Evolutionary conservation across 2,797 vertebrate species (phyloP).

Genomic region (Acanthurus lineatus): DNA sequence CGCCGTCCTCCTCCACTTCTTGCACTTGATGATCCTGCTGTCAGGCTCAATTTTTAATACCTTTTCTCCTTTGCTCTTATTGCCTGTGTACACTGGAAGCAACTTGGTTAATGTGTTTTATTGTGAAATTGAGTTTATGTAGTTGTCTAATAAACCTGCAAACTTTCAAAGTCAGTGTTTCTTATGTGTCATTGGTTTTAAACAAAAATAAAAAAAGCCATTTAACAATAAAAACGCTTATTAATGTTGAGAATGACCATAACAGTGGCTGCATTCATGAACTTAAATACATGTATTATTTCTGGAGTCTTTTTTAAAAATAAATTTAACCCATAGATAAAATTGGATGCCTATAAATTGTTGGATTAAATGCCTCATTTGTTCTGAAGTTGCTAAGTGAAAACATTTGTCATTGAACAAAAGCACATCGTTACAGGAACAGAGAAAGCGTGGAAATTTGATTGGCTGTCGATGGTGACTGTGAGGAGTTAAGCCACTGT

Average conservation of each 20-base stretch:
- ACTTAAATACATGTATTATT: neutral
- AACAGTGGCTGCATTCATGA: neutral
- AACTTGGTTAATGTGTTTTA: neutral
- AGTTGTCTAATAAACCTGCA: neutral
- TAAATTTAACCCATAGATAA: neutral
- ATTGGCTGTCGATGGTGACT: neutral
- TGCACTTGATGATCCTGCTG: constrained; percentile 8
- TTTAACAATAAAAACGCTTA: too few relatives aligned
- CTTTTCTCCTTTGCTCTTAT: neutral
- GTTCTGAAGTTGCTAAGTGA: neutral
- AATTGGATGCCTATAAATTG: neutral
- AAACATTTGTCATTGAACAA: constrained; percentile 5
- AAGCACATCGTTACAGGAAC: neutral
- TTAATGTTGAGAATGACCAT: neutral
- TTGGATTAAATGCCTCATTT: neutral
- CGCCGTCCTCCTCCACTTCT: neutral
- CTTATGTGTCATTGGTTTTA: neutral
- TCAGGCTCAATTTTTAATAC: constrained; percentile 1
- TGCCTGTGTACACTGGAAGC: neutral
- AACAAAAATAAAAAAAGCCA: neutral
- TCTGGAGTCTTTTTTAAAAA: neutral
- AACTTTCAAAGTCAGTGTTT: neutral
- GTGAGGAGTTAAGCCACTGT: constrained; percentile 5
- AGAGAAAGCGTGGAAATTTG: neutral
- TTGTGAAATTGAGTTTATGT: neutral